Percentiles rank a stretch among this genome's conserved stretches.
phyloP scores from a whole-genome alignment of 2,888 invertebrate species.

The Argyra leucocephala region DNA sequence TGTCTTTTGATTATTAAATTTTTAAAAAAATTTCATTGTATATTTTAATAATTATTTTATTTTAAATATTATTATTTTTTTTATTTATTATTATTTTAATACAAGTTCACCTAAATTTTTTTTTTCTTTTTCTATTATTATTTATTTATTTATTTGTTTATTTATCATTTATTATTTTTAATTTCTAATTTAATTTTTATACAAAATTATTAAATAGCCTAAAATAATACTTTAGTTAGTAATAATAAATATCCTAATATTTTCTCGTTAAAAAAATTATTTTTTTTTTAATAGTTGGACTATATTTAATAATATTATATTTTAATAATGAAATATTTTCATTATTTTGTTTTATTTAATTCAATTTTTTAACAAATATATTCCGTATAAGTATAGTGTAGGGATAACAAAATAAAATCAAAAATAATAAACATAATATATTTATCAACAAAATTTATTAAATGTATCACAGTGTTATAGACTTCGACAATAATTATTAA shows the following conservation, averaged over 20 bases:
- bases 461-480: no score
- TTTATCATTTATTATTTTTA: background rate
- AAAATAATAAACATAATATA: no score
- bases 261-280: background rate
- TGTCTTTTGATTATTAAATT: background rate
- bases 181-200: background rate
- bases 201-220: constrained; percentile 3
- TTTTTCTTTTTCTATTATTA: no score
- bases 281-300: no score
- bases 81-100: background rate
- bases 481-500: no score
- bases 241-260: background rate
- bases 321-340: no score
- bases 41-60: background rate
- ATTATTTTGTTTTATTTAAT: no score
- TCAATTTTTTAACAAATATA: no score
- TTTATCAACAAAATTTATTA: no score
- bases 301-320: no score
- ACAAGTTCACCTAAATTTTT: background rate
- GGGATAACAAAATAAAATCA: no score
- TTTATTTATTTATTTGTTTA: background rate
- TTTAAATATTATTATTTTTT: background rate
- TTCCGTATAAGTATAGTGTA: no score
- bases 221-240: background rate
- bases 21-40: background rate